Evolutionary conservation across 2,888 invertebrate genomes (phyloP), one percentile per base, ranked within the genome.

Genomic region (Amphipyra berbera): DNA sequence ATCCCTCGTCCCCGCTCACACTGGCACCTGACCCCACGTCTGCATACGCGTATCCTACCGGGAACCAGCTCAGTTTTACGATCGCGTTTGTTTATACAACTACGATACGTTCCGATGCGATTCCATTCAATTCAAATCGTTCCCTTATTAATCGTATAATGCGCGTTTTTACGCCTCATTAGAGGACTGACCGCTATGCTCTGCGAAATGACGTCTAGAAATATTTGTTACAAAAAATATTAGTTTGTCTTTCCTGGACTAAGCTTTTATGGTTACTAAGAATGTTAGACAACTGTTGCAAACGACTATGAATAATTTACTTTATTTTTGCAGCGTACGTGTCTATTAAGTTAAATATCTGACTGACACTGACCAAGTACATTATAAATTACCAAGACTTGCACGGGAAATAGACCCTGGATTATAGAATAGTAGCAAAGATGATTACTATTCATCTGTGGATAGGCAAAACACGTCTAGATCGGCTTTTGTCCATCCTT

Each of bases 61-160:
- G 75, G 81, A 83, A 82, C 74, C 37, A 61, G 58, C 61, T 38
- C 72, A 41, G 76, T 53, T 79, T 75, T 75, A 81, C 82, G 79
- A 80, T 73, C 75, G 64, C 74, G 73, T 78, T 74, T 83, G 81
- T 85, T 84, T 84, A 83, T 83, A 79, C 76, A 68, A 66, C 66
- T 62, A 61, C 70, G 78, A 66, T 66, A 80, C 75, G 73, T 73
- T 71, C 72, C 68, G 65, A 57, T 63, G 59, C 68, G 77, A 74
- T 70, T 70, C 73, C 81, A 78, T 79, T 79, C 73, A 75, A 80
- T 81, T 79, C 76, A 71, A 80, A 80, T 80, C 55, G 60, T 45
- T 68, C 62, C 61, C 67, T 72, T 70, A 70, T 75, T 73, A 78
- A 80, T 69, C 61, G 54, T 56, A 71, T 74, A 68, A 69, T 74